Conservation (phyloP, 2,888 invertebrate genomes). For the Lottia scabra region DNA sequence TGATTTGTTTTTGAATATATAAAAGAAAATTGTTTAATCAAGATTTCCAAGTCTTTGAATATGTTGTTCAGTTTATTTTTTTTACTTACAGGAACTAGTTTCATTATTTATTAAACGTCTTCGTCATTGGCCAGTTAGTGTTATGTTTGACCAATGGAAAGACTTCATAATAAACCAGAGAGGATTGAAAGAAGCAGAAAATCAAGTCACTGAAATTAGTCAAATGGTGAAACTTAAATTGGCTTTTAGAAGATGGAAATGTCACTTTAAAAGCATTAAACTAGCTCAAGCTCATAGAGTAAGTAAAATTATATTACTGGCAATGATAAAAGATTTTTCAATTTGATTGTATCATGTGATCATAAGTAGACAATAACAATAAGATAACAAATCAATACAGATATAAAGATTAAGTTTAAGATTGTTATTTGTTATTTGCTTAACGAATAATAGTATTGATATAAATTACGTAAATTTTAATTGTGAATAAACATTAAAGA, state of each 20-base stretch:
- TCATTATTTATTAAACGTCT: slow-evolving; percentile 43
- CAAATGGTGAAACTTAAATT: slow-evolving; percentile 27
- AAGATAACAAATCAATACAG: too few relatives aligned
- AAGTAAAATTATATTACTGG: slow-evolving; percentile 14
- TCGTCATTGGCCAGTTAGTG: slow-evolving; percentile 52
- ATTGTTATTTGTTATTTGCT: too few relatives aligned
- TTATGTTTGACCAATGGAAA: slow-evolving; percentile 55
- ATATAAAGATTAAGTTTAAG: too few relatives aligned
- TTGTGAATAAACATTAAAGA: too few relatives aligned
- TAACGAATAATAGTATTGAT: too few relatives aligned
- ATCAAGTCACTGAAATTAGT: slow-evolving; percentile 33
- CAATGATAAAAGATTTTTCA: too few relatives aligned
- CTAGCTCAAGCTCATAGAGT: slow-evolving; percentile 45
- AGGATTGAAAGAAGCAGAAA: slow-evolving; percentile 40
- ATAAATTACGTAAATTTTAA: too few relatives aligned
- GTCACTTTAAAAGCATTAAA: slow-evolving; percentile 31
- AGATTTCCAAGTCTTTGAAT: not conserved
- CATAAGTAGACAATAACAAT: too few relatives aligned
- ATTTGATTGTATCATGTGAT: too few relatives aligned
- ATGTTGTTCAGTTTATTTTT: not conserved
- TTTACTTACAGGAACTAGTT: slow-evolving; percentile 42
- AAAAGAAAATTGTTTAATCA: too few relatives aligned
- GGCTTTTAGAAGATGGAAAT: slow-evolving; percentile 41
- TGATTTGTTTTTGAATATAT: too few relatives aligned
- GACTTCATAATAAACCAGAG: slow-evolving; percentile 46